These are phyloP conservation scores for Paralichthys olivaceus DNA, from an alignment of 2,113 vertebrate species.

Conservation along the genomic window DNA sequence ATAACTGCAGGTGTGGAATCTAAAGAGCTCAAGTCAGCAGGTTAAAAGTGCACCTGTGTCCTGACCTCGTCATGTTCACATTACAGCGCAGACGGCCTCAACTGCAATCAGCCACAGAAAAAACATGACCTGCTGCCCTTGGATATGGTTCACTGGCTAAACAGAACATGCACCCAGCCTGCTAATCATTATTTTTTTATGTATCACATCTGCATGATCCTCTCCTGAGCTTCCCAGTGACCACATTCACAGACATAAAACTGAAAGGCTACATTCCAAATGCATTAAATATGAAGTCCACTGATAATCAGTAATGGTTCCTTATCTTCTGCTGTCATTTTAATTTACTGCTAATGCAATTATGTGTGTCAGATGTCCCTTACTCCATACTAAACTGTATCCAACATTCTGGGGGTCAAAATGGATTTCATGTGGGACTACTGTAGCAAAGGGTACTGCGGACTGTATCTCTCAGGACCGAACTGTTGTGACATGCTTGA, in stretches of 20 bases:
- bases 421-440: background rate
- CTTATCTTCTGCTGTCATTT: background rate
- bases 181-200: conserved; percentile 23
- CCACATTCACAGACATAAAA: conserved; percentile 4
- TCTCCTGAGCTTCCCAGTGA: background rate
- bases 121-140: conserved; percentile 29
- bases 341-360: background rate
- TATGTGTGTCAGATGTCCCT: background rate
- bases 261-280: background rate
- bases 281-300: background rate
- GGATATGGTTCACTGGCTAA: conserved; percentile 15
- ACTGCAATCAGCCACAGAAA: conserved; percentile 11
- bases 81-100: conserved; percentile 26
- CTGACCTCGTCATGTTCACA: conserved; percentile 47
- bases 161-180: conserved; percentile 28
- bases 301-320: background rate
- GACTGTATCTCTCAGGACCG: conserved; percentile 11
- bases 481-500: conserved; percentile 43
- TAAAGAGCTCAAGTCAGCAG: conserved; percentile 10
- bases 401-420: background rate
- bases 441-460: conserved; percentile 3
- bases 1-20: conserved; percentile 22
- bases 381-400: background rate
- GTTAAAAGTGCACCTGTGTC: conserved; percentile 28
- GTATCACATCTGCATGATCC: conserved; percentile 3